A percentile compares a stretch with the other conserved stretches of the same genome.
Conservation (phyloP, 1,140 invertebrate genomes). For the Dendrolimus kikuchii region DNA sequence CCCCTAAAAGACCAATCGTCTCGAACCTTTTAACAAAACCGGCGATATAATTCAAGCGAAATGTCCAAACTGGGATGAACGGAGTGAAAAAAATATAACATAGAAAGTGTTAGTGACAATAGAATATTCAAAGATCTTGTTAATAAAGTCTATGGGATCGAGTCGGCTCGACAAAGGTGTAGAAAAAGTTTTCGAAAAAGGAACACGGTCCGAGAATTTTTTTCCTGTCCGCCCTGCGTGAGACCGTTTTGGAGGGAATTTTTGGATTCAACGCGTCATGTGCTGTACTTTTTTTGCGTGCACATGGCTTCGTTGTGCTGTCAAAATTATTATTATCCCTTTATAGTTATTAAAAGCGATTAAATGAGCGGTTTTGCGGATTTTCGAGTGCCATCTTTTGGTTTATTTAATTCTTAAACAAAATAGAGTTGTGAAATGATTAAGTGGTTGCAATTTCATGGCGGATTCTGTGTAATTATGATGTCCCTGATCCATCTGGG, state of each 20-base stretch:
- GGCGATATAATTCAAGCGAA: constrained; percentile 67
- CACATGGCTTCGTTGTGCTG: no score
- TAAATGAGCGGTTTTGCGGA: no score
- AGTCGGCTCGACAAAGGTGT: constrained; percentile 10
- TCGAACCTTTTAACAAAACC: constrained; percentile 63
- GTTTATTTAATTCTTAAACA: no score
- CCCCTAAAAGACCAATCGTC: not conserved
- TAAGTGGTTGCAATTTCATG: no score
- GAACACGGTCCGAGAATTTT: constrained; percentile 8
- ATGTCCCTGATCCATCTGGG: no score
- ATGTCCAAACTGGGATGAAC: constrained; percentile 52
- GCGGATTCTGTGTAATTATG: no score
- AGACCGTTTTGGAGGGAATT: constrained; percentile 12
- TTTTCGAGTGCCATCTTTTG: no score
- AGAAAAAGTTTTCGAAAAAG: constrained; percentile 12
- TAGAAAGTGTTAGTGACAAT: constrained; percentile 69
- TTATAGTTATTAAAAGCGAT: no score
- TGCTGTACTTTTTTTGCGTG: constrained; percentile 11
- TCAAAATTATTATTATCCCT: no score
- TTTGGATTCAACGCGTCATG: constrained; percentile 14
- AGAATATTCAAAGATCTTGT: constrained; percentile 65
- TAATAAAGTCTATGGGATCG: constrained; percentile 53
- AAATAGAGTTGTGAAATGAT: no score
- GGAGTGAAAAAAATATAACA: constrained; percentile 11
- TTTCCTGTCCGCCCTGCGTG: constrained; percentile 10